Evolutionary conservation across 2,888 invertebrate genomes (phyloP).

Genomic region (Drosophila paucipuncta): DNA sequence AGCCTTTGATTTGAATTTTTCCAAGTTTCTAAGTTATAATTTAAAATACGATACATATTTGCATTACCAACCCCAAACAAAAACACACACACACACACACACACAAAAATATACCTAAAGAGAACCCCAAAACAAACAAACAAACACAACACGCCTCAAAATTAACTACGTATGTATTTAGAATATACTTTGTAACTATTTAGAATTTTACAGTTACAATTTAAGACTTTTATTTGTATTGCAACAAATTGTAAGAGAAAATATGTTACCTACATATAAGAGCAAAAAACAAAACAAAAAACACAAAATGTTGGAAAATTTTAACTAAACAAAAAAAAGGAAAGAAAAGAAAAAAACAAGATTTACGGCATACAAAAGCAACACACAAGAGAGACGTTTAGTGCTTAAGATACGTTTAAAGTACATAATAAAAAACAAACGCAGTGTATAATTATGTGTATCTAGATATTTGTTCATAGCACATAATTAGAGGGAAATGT

Average conservation of each 20-base stretch:
- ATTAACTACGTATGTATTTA: constrained; percentile 76
- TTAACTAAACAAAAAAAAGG: constrained; percentile 62
- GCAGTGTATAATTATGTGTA: constrained; percentile 43
- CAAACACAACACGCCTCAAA: constrained; percentile 75
- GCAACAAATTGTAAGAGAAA: constrained; percentile 76
- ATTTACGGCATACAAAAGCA: constrained; percentile 64
- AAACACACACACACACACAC: constrained; percentile 8
- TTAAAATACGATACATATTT: constrained; percentile 75
- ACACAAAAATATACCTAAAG: constrained; percentile 31
- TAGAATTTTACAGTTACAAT: constrained; percentile 77
- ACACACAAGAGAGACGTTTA: constrained; percentile 67
- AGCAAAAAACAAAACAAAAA: constrained; percentile 63
- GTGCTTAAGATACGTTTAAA: constrained; percentile 73
- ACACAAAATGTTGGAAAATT: constrained; percentile 74
- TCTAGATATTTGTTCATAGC: neutral
- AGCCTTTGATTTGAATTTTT: constrained; percentile 78
- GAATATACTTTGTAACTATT: constrained; percentile 78
- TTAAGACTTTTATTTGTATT: constrained; percentile 80
- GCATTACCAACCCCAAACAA: constrained; percentile 57
- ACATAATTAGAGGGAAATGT: neutral
- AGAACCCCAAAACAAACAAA: constrained; percentile 39
- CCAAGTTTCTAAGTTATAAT: constrained; percentile 77
- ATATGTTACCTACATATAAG: constrained; percentile 80
- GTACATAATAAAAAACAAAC: constrained; percentile 71
- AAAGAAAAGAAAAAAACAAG: constrained; percentile 28